Conservation (phyloP, 2,888 invertebrate species). For the Dryobota labecula region DNA sequence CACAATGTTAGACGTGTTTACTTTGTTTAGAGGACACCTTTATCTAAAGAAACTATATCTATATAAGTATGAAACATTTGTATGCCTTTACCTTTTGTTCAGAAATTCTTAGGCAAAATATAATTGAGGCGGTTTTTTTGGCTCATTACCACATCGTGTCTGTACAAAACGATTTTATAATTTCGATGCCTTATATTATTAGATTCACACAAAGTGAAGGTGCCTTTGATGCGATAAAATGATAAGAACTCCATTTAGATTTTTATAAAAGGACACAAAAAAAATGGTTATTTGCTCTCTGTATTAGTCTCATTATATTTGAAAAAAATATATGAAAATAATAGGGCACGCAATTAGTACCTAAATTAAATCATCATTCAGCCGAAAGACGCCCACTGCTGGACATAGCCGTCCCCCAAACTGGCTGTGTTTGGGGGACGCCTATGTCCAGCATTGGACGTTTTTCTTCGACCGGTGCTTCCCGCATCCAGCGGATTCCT, state of each 20-base stretch:
- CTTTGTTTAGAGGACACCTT: constrained; percentile 5
- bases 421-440: too few relatives aligned
- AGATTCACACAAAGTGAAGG: constrained; percentile 1
- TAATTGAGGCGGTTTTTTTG: background rate
- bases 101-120: background rate
- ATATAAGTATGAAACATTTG: background rate
- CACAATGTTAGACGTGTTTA: background rate
- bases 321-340: too few relatives aligned
- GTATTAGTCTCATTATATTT: background rate
- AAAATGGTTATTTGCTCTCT: background rate
- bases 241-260: constrained; percentile 7
- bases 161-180: constrained; percentile 8
- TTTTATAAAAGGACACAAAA: background rate
- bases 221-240: constrained; percentile 1
- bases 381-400: too few relatives aligned
- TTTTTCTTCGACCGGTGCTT: too few relatives aligned
- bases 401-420: too few relatives aligned
- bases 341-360: background rate
- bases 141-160: constrained; percentile 1
- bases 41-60: background rate
- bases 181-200: constrained; percentile 1
- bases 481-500: too few relatives aligned
- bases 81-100: background rate
- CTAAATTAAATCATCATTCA: too few relatives aligned
- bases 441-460: too few relatives aligned